These are phyloP conservation scores for Lasioglossum albipes DNA, from an alignment of 1,140 invertebrate genomes.

Conservation along the genomic window DNA sequence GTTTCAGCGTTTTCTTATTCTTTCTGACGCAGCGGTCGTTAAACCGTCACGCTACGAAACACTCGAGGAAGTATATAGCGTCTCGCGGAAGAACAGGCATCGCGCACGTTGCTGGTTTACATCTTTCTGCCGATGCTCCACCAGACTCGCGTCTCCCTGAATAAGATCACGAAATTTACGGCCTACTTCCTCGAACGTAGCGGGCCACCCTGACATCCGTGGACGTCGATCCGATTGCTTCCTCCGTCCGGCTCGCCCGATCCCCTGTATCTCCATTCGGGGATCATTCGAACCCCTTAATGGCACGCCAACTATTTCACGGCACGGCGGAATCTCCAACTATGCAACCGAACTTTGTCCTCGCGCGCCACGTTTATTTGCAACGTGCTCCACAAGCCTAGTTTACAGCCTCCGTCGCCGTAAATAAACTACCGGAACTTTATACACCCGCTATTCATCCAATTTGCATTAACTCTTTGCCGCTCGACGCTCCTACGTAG, in stretches of 20 bases:
- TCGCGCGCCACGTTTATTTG: too few species aligned
- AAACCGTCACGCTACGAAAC: conserved; percentile 13
- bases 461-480: too few species aligned
- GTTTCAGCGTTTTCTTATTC: conserved; percentile 33
- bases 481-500: too few species aligned
- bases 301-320: conserved; percentile 40
- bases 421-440: neutral
- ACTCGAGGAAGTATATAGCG: conserved; percentile 19
- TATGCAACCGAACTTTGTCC: too few species aligned
- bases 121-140: conserved; percentile 1
- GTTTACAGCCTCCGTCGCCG: too few species aligned
- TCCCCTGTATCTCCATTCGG: conserved; percentile 10
- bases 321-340: too few species aligned
- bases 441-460: neutral
- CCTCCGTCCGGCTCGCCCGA: conserved; percentile 37
- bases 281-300: conserved; percentile 52
- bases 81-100: conserved; percentile 21
- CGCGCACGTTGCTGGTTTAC: neutral
- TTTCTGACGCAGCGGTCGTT: conserved; percentile 15
- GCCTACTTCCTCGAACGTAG: conserved; percentile 49
- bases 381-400: too few species aligned
- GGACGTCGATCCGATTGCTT: conserved; percentile 57
- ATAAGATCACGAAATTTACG: conserved; percentile 59
- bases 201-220: conserved; percentile 25
- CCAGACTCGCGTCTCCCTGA: conserved; percentile 16